These are phyloP conservation scores for Ypsolopha sequella DNA, from an alignment of 2,888 invertebrate species.

Conservation along the genomic window DNA sequence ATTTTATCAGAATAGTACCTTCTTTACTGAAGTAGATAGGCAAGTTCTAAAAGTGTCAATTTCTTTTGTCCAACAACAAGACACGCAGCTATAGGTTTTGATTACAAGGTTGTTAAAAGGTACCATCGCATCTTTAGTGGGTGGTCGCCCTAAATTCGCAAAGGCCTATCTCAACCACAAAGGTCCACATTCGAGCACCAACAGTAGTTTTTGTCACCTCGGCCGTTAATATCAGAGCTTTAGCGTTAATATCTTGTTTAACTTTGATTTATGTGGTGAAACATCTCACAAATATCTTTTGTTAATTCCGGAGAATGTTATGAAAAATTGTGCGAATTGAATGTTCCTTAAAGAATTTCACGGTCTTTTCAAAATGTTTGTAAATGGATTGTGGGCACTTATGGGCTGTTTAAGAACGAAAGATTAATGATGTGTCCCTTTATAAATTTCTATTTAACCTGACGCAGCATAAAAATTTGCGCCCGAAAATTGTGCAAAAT, in stretches of 20 bases:
- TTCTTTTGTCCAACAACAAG: too few relatives aligned
- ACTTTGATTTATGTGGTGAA: conserved; percentile 52
- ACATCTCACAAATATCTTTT: conserved; percentile 19
- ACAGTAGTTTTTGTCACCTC: conserved; percentile 55
- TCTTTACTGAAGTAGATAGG: too few relatives aligned
- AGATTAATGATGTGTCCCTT: conserved; percentile 45
- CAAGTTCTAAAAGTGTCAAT: too few relatives aligned
- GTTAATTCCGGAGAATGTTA: conserved; percentile 1
- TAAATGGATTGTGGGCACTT: conserved; percentile 60
- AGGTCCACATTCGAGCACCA: conserved; percentile 31
- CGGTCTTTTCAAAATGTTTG: conserved; percentile 32
- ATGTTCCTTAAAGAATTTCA: conserved; percentile 40
- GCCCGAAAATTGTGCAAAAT: too few relatives aligned
- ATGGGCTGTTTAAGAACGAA: conserved; percentile 44
- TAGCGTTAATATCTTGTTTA: conserved; percentile 50
- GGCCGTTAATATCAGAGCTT: conserved; percentile 12
- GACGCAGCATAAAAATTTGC: too few relatives aligned
- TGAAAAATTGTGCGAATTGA: conserved; percentile 47
- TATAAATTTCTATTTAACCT: not conserved
- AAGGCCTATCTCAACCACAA: conserved; percentile 38
- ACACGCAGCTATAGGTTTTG: too few relatives aligned
- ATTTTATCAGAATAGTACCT: too few relatives aligned
- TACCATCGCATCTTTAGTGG: too few relatives aligned
- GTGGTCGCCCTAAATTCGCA: conserved; percentile 10
- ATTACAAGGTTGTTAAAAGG: too few relatives aligned